Evolutionary conservation across 37 sponge, comb jelly and placozoan species (phyloP).

Genomic region (Agelas oroides): DNA sequence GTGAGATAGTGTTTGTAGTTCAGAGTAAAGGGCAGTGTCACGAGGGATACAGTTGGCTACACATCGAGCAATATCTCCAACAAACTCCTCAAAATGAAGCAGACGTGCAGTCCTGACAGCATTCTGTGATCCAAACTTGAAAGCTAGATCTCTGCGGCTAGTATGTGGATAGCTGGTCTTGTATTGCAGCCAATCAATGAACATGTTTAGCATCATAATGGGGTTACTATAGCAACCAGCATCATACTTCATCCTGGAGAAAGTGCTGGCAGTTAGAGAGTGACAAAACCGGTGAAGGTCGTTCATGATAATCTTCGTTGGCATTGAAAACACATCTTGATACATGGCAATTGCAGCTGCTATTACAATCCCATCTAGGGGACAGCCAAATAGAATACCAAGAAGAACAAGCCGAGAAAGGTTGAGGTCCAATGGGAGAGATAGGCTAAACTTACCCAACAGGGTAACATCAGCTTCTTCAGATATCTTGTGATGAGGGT

Average conservation of each 20-base stretch:
- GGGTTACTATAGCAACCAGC: slow-evolving; percentile 46
- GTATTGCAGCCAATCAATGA: slow-evolving; percentile 37
- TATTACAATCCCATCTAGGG: slow-evolving; percentile 45
- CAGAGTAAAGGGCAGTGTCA: neutral
- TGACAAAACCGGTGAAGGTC: slow-evolving; percentile 9
- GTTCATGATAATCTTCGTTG: slow-evolving; percentile 14
- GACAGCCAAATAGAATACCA: slow-evolving; percentile 56
- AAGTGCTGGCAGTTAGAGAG: slow-evolving; percentile 26
- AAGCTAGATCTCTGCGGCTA: slow-evolving; percentile 1
- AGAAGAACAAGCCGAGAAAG: slow-evolving; percentile 38
- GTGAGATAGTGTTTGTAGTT: neutral
- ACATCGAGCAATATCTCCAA: slow-evolving; percentile 34
- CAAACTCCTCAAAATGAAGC: slow-evolving; percentile 20
- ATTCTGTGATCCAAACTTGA: neutral
- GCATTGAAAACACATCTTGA: slow-evolving; percentile 43
- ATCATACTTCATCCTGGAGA: slow-evolving; percentile 33
- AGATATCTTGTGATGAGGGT: neutral
- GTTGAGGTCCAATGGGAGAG: slow-evolving; percentile 51
- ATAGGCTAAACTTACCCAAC: slow-evolving; percentile 48
- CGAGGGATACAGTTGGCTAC: slow-evolving; percentile 1
- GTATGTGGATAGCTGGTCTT: neutral
- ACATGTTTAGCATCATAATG: slow-evolving; percentile 39
- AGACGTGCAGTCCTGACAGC: slow-evolving; percentile 28
- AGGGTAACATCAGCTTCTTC: slow-evolving; percentile 39
- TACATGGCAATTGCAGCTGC: slow-evolving; percentile 54